These are phyloP conservation scores for Dryobotodes eremita DNA, from an alignment of 2,888 invertebrate species.

Conservation along the genomic window DNA sequence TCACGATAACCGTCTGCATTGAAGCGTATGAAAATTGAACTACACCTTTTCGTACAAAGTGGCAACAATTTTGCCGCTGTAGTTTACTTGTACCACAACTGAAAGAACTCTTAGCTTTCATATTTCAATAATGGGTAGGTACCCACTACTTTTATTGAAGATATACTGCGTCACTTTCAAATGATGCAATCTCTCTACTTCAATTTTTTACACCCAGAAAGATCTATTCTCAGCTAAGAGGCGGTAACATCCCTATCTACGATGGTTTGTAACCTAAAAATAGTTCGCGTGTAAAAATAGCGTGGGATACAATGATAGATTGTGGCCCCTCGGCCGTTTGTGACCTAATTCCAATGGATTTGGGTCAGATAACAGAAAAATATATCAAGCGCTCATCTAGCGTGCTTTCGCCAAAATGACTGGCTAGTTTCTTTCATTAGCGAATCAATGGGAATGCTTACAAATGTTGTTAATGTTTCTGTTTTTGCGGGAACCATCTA, in stretches of 20 bases:
- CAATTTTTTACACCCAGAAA: neutral
- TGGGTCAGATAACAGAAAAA: slow-evolving; percentile 62
- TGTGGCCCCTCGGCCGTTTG: slow-evolving; percentile 32
- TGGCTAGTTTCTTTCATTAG: slow-evolving; percentile 45
- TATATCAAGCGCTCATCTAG: slow-evolving; percentile 47
- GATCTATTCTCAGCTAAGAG: neutral
- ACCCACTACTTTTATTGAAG: neutral
- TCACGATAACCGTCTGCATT: neutral
- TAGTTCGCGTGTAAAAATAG: slow-evolving; percentile 53
- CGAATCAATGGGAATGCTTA: slow-evolving; percentile 31
- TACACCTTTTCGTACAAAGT: neutral
- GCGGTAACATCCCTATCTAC: neutral
- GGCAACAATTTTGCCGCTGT: neutral
- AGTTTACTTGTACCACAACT: too few species aligned
- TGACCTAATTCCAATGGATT: slow-evolving; percentile 61
- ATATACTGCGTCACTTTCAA: neutral
- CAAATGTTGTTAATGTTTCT: slow-evolving; percentile 10
- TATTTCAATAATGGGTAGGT: neutral
- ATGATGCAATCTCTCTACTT: neutral
- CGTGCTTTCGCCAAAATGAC: slow-evolving; percentile 33
- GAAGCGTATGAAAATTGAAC: neutral
- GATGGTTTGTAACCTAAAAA: slow-evolving; percentile 31
- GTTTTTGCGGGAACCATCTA: slow-evolving; percentile 15
- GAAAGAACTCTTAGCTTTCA: neutral
- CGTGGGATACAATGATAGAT: slow-evolving; percentile 59